Base-by-base conservation (phyloP, 2,888 invertebrate genomes). In the Hydrotaea diabolus region DNA sequence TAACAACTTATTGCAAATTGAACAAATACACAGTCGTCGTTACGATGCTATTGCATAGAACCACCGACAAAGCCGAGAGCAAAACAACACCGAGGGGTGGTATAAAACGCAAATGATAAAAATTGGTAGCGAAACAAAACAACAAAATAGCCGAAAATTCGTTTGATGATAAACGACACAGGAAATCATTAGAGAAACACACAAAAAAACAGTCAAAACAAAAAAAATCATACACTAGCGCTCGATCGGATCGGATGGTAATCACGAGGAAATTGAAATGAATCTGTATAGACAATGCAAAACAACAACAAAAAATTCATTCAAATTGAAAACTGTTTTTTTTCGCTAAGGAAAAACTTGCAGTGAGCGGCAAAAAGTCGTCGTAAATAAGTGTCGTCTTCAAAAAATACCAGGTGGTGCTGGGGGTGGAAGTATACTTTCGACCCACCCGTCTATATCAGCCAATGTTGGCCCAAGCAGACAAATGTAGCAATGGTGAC, bases 191-290 rank as follows among this genome's bases (percentile, higher is more conserved):
- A 53, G 4, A 36, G 49, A 80, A 71, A 49, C 23, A 46, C 46
- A 49, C 43, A 49, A 21, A 15, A 74, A 43, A 43, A 31, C n/a
- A 59, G 13, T 8, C 19, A 13, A 43, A 53, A 55, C 39, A 66
- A 23, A 53, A 36, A 23, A 49, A 43, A 69, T 11, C 39, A 13
- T 8, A 39, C 8, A 39, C 8, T 1, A 39, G 9, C 4, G 9
- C 39, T 8, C 4, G 9, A 39, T 8, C 31, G n/a, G n/a, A 31
- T 31, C 13, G 11, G 39, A 3, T 13, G 15, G 79, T 31, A 74
- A 75, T 84, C 83, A 84, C 75, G 80, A 80, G 83, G 75, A 84
- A 80, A 80, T 77, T 74, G 36, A 2, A 31, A 80, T 23, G 43
- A 69, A 80, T 75, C n/a, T n/a, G n/a, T n/a, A n/a, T n/a, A n/a